Evolutionary conservation across 2,797 vertebrate genomes (phyloP).

Genomic region (Neoniphon sammara): DNA sequence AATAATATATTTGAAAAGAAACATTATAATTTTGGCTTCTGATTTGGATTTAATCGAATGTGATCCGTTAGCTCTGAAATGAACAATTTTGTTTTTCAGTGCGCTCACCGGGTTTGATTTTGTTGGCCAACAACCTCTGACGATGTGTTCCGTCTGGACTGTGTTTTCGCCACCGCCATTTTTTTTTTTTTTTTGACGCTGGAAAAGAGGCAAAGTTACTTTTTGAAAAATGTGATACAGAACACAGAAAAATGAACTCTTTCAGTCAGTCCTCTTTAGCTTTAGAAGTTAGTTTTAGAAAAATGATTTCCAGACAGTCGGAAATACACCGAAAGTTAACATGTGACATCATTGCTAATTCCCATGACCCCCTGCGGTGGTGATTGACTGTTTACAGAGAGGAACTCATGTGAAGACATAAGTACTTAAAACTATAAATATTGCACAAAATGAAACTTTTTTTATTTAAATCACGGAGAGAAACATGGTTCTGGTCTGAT

Average conservation of each 20-base stretch:
- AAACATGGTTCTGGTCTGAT: background rate
- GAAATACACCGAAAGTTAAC: conserved; percentile 27
- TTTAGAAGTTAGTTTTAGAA: conserved; percentile 65
- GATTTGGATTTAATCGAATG: conserved; percentile 41
- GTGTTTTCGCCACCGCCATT: conserved; percentile 18
- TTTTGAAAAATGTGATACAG: conserved; percentile 44
- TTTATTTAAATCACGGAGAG: background rate
- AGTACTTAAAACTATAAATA: background rate
- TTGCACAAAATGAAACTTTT: background rate
- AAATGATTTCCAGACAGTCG: conserved; percentile 34
- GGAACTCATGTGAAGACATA: background rate
- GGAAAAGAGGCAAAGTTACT: background rate
- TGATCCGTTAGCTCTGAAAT: conserved; percentile 49
- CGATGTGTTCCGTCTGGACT: conserved; percentile 17
- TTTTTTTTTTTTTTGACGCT: too few species aligned
- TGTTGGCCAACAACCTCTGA: conserved; percentile 32
- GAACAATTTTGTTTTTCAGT: conserved; percentile 42
- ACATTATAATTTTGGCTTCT: conserved; percentile 18
- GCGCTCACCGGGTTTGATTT: conserved; percentile 34
- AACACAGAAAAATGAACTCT: conserved; percentile 48
- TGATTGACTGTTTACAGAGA: background rate
- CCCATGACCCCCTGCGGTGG: too few species aligned
- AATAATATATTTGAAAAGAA: conserved; percentile 36
- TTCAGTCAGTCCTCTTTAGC: conserved; percentile 51
- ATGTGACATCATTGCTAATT: conserved; percentile 14